Evolutionary conservation across 2,888 invertebrate genomes (phyloP).

Genomic region (Helicoverpa assulta): DNA sequence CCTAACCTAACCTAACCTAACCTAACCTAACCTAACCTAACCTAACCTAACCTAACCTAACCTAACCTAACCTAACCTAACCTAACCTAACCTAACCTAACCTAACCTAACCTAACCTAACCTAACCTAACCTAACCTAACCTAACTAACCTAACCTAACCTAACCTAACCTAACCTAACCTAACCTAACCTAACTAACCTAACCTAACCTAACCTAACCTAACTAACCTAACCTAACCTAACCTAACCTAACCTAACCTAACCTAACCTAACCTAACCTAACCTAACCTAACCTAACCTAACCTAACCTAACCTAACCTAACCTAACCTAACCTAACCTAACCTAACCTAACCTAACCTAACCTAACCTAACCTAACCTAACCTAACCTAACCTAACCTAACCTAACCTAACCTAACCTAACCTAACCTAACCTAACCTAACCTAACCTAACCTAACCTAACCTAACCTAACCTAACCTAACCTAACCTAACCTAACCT

Average conservation of each 20-base stretch:
- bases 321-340: conserved; percentile 25
- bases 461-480: conserved; percentile 14
- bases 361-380: conserved; percentile 25
- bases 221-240: conserved; percentile 27
- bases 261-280: conserved; percentile 19
- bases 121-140: conserved; percentile 16
- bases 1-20: conserved; percentile 24
- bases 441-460: conserved; percentile 22
- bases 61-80: conserved; percentile 25
- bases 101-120: conserved; percentile 11
- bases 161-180: conserved; percentile 21
- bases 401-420: conserved; percentile 20
- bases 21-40: conserved; percentile 18
- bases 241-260: conserved; percentile 20
- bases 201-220: conserved; percentile 35
- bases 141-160: conserved; percentile 15
- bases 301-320: conserved; percentile 39
- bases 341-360: conserved; percentile 20
- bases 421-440: conserved; percentile 18
- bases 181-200: conserved; percentile 28
- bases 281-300: conserved; percentile 34
- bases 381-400: conserved; percentile 15
- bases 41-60: conserved; percentile 10
- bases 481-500: conserved; percentile 16
- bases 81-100: conserved; percentile 22